Evolutionary conservation across 2,113 vertebrate species (phyloP), one percentile per base, ranked within the genome.

Genomic region (Engraulis encrasicolus): DNA sequence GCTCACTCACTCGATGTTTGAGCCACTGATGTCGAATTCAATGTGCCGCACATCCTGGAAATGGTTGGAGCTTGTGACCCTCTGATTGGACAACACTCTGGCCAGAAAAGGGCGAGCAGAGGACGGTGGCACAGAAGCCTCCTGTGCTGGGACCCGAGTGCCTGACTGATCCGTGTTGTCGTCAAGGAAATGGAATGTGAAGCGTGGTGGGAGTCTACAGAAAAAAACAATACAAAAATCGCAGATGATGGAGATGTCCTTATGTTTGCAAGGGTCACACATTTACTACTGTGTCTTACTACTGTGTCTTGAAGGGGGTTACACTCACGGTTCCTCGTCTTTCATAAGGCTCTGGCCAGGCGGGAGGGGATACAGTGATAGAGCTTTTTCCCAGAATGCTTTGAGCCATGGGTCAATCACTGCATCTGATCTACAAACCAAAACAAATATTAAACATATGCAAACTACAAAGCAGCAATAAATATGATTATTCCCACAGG

Each of bases 1-100:
- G 5, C n/a, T 11, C 0, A 84, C 97, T 94, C 84, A 99, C 98
- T 92, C 89, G 9, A 99, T 95, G 71, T 94, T 92, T 0, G 98
- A 99, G 83, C 93, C 95, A 0, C 88, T 77, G 52, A 98, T 84
- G 80, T 99, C 96, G 0, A 99, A 98, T 84, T 98, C 97, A 0
- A 99, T 95, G 84, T 94, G 96, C 14, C 98, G 96, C 9, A 99
- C 97, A 0, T 99, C 98, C 93, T 99, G 98, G 88, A 97, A 99
- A 84, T 99, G 98, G 0, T 87, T 90, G 0, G 52, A 77, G 9
- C 95, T 92, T 0, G 98, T 99, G 15, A 99, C 91, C 52, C 97
- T 93, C 78, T 79, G 88, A 54, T 97, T 99, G 90, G 89, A 92
- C 61, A 97, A 34, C 89, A 99, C 0, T 5, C 11, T 91, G 6